Percentiles rank a stretch among this genome's conserved stretches.
Evolutionary conservation across 2,888 invertebrate genomes (phyloP).

Genomic region (Heterodera filipjevi): DNA sequence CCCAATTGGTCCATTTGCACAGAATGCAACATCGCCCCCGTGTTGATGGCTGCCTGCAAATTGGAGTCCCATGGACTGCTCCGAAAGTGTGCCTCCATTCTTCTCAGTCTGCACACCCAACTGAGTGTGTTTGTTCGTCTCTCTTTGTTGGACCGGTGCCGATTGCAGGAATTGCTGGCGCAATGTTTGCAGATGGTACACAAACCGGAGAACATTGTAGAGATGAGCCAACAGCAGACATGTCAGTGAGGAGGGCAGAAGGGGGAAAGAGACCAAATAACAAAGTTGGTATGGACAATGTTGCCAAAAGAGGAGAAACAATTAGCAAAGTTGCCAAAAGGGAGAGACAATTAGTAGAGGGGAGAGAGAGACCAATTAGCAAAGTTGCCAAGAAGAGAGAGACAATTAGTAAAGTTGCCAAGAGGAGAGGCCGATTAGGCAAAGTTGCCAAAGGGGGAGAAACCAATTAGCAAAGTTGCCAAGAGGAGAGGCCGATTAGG

Average conservation of each 20-base stretch:
- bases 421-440: too few relatives aligned
- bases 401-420: too few relatives aligned
- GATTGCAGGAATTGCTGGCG: conserved; percentile 64
- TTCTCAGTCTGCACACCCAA: conserved; percentile 54
- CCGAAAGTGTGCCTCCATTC: conserved; percentile 61
- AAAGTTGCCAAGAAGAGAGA: too few relatives aligned
- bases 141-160: conserved; percentile 64
- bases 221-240: conserved; percentile 64
- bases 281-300: too few relatives aligned
- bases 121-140: conserved; percentile 64
- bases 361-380: too few relatives aligned
- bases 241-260: conserved; percentile 40
- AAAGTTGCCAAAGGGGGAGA: too few relatives aligned
- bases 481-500: too few relatives aligned
- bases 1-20: conserved; percentile 27
- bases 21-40: conserved; percentile 64
- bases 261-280: neutral
- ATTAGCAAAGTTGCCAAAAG: too few relatives aligned
- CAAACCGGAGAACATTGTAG: conserved; percentile 62
- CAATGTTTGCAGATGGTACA: conserved; percentile 62
- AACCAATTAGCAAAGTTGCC: too few relatives aligned
- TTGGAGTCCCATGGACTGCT: conserved; percentile 64
- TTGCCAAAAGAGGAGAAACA: too few relatives aligned
- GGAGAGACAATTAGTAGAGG: too few relatives aligned
- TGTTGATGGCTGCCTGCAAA: conserved; percentile 64